Evolutionary conservation across 2,888 invertebrate genomes (phyloP), one percentile per base, ranked within the genome.

Genomic region (Drosophila nigricruria): DNA sequence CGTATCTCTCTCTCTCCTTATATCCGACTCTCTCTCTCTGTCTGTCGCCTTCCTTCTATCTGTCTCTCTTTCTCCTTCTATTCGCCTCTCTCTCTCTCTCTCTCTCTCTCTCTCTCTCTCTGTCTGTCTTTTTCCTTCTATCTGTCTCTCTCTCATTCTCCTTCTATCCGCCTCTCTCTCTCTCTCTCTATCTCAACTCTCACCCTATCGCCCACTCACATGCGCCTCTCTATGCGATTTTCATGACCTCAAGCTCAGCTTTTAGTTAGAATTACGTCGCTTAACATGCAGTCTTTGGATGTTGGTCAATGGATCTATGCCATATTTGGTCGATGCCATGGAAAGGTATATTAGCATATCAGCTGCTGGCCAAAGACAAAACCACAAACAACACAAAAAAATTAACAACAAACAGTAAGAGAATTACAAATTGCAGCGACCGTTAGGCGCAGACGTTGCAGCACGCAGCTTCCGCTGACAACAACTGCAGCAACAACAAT

Each of bases 351-450:
- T 71, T 74, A 56, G 72, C 72, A 71, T 72, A 73, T 73, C 67
- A 54, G 49, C n/a, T 49, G 58, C 32, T 14, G 32, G 32, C 25
- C 0, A 30, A 0, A 2, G 14, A 20, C 25, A 9, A 9, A 8
- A 43, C 9, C 3, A 20, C 1, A 20, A 38, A 50, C 5, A 42
- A 38, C 50, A 38, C 20, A 12, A 27, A 4, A 12, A 20, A 38
- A n/a, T 32, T 32, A 40, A 40, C 63, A 60, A 42, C 40, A 61
- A 61, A 43, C 59, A 43, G 16, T 14, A 52, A 54, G 27, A 42
- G 73, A 76, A 59, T 65, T 76, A 77, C 74, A 74, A 74, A 78
- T 73, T 79, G 64, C 74, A 57, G 66, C 66, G 66, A 75, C 78
- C 77, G 78, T 78, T 78, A 77, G 70, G 18, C 47, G 66, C 73